A percentile compares a stretch with the other conserved stretches of the same genome.
Evolutionary conservation across 2,888 invertebrate species (phyloP).

Genomic region (Acanthacorydalis orientalis): DNA sequence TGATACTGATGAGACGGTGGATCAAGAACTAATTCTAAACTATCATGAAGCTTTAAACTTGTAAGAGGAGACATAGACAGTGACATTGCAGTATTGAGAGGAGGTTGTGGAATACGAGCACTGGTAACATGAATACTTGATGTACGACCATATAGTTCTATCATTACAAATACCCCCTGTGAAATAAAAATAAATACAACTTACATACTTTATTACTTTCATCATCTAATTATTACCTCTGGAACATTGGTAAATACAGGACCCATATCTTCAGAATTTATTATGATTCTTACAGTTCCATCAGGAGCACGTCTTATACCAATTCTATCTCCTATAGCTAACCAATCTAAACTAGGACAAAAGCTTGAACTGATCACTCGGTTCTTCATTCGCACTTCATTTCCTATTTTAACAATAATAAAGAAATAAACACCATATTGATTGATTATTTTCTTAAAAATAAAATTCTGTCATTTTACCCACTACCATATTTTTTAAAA

Average conservation of each 20-base stretch:
- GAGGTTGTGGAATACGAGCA: constrained; percentile 34
- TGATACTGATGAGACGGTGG: constrained; percentile 23
- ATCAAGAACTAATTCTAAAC: constrained; percentile 40
- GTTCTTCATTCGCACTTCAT: constrained; percentile 52
- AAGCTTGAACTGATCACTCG: constrained; percentile 49
- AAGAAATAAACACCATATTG: too few relatives aligned
- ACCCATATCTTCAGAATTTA: constrained; percentile 71
- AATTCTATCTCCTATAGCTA: constrained; percentile 61
- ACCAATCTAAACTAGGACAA: constrained; percentile 60
- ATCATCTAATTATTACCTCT: constrained; percentile 32
- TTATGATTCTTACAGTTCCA: constrained; percentile 50
- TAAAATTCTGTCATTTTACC: too few relatives aligned
- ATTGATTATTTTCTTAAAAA: too few relatives aligned
- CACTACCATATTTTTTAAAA: too few relatives aligned
- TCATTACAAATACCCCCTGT: constrained; percentile 63
- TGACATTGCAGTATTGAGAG: constrained; percentile 20
- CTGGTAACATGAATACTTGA: constrained; percentile 60
- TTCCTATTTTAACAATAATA: constrained; percentile 25
- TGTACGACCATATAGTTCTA: constrained; percentile 67
- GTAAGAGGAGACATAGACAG: constrained; percentile 26
- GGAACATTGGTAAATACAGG: constrained; percentile 60
- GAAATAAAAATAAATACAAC: constrained; percentile 12
- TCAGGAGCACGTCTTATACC: constrained; percentile 58
- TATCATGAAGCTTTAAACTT: constrained; percentile 36
- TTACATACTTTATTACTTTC: not conserved